Evolutionary conservation across 2,888 invertebrate genomes (phyloP), one percentile per base, ranked within the genome.

Genomic region (Petrolisthes manimaculis): DNA sequence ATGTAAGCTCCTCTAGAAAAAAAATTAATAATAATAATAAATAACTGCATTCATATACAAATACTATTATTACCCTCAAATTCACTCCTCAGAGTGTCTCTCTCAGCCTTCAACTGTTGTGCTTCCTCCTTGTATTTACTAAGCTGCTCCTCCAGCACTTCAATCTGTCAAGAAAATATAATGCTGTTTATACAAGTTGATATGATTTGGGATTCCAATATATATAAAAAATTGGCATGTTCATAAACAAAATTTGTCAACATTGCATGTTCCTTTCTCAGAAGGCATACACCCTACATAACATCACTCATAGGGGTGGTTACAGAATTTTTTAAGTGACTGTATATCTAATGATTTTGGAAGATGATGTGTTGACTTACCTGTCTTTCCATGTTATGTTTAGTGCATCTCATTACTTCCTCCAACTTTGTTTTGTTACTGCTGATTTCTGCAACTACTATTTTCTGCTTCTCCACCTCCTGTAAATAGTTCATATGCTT

Each of bases 401-500:
- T 89, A 14, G 55, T 82, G 75, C 69, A 69, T 61, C 84, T 75
- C 61, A 74, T 55, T 18, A 56, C n/a, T 24, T 89, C 78, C 69
- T 86, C 85, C 6, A 83, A 74, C 75, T 83, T 89, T n/a, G 84
- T 71, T 71, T 89, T 89, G 21, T 89, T 83, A 55, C 54, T 71
- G 56, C 78, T 83, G 6, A 90, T 37, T 83, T 91, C 90, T 37
- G 88, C 80, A 56, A 90, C 54, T n/a, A 84, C 83, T 56, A 88
- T 91, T 24, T 91, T 91, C 55, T 93, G 89, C 86, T 93, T 93
- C 53, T 91, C 90, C 78, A 90, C 83, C 79, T 90, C 90, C 90
- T 90, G 86, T 12, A n/a, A 8, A 51, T 55, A 54, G 18, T 37
- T 9, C n/a, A 74, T 2, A 74, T 21, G 74, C 24, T 74, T 21